Evolutionary conservation across 2,113 vertebrate species (phyloP).

Genomic region (Labrus mixtus): DNA sequence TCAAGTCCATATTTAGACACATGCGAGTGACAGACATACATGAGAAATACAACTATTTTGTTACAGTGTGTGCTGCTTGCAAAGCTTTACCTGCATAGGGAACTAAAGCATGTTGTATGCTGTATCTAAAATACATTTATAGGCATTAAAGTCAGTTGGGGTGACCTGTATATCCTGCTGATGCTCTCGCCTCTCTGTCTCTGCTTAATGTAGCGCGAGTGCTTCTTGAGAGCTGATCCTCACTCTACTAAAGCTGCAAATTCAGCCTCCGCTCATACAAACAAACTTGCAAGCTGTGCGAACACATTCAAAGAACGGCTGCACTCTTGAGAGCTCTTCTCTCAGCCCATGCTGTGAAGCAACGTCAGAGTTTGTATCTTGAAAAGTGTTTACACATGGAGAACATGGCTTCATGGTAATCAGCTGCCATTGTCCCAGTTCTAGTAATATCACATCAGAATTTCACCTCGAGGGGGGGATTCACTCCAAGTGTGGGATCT

Average conservation of each 20-base stretch:
- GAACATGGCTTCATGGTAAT: slow-evolving; percentile 60
- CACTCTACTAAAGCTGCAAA: slow-evolving; percentile 59
- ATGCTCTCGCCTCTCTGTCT: slow-evolving; percentile 30
- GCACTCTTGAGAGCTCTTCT: slow-evolving; percentile 40
- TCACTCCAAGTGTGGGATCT: slow-evolving; percentile 57
- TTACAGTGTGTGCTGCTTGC: neutral
- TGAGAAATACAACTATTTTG: neutral
- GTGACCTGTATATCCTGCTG: slow-evolving; percentile 56
- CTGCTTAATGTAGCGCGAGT: slow-evolving; percentile 53
- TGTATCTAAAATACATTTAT: slow-evolving; percentile 1
- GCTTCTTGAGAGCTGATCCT: slow-evolving; percentile 51
- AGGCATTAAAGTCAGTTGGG: slow-evolving; percentile 6
- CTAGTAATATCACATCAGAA: slow-evolving; percentile 82
- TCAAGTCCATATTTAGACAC: slow-evolving; percentile 6
- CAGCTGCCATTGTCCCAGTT: slow-evolving; percentile 70
- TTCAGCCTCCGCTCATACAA: slow-evolving; percentile 51
- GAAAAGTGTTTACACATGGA: slow-evolving; percentile 50
- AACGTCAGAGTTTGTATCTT: slow-evolving; percentile 20
- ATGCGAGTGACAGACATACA: neutral
- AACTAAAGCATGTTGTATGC: neutral
- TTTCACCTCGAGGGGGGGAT: slow-evolving; percentile 71
- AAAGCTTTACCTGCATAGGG: neutral
- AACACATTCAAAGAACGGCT: slow-evolving; percentile 37
- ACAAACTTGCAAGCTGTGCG: slow-evolving; percentile 49
- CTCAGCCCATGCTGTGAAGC: slow-evolving; percentile 5